phyloP scores from a whole-genome alignment of 2,797 vertebrate species.

The Paramormyrops hopkinsi region DNA sequence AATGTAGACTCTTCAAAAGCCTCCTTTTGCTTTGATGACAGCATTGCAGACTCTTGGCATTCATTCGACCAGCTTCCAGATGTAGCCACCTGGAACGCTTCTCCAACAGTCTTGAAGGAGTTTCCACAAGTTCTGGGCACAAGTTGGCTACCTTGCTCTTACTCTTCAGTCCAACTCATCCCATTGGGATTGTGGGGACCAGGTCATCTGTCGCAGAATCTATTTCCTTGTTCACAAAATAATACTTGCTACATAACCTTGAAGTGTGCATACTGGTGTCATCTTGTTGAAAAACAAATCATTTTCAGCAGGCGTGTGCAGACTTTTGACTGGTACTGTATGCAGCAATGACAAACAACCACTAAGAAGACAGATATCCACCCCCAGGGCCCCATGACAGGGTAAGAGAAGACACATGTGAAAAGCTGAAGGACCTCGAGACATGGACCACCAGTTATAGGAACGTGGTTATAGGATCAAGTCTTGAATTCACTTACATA shows the following conservation, averaged over 20 bases:
- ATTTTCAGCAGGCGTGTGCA: not conserved
- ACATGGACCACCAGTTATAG: not conserved
- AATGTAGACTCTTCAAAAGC: not conserved
- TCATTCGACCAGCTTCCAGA: not conserved
- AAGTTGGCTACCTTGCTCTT: not conserved
- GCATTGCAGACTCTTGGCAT: not conserved
- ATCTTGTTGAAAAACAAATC: not conserved
- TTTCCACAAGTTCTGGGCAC: not conserved
- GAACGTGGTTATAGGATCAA: not conserved
- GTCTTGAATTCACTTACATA: not conserved
- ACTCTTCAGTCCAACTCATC: not conserved
- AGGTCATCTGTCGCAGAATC: not conserved
- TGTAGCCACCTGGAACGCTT: not conserved
- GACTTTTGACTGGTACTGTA: not conserved
- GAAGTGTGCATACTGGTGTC: not conserved
- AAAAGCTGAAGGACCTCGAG: not conserved
- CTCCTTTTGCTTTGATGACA: not conserved
- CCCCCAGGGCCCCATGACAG: not conserved
- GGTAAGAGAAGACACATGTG: not conserved
- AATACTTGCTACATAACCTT: not conserved
- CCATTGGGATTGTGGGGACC: not conserved
- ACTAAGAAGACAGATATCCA: not conserved
- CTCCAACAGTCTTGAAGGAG: not conserved
- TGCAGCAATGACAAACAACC: not conserved
- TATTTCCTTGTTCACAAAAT: not conserved